Conservation (phyloP, 1,140 invertebrate species). For the Leptopilina boulardi region DNA sequence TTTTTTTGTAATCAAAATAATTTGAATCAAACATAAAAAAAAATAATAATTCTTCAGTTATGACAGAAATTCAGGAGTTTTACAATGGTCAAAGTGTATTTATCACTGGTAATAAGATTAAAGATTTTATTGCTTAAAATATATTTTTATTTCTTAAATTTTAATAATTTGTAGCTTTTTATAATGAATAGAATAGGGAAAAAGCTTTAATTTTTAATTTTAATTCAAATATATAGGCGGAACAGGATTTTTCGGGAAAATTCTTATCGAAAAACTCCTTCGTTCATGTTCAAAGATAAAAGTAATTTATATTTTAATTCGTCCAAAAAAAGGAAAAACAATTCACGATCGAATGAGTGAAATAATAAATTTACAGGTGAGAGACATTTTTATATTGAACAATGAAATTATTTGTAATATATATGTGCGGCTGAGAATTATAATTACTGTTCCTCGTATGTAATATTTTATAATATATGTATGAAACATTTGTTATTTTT, state of each 20-base stretch:
- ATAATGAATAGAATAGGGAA: no score
- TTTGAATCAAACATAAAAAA: no score
- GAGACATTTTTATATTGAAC: neutral
- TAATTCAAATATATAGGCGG: conserved; percentile 38
- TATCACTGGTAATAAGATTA: neutral
- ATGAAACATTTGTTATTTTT: no score
- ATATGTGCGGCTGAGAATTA: no score
- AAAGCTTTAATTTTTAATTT: no score
- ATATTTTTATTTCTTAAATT: no score
- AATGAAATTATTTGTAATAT: no score
- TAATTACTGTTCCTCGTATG: no score
- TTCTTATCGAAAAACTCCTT: conserved; percentile 80
- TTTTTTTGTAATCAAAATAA: no score
- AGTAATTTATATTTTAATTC: conserved; percentile 79
- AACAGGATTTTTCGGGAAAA: conserved; percentile 81
- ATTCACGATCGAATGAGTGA: conserved; percentile 63
- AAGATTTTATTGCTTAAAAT: neutral
- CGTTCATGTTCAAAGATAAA: conserved; percentile 77
- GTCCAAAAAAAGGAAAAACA: conserved; percentile 75
- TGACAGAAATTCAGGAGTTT: neutral
- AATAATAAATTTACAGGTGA: conserved; percentile 53
- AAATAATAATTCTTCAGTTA: neutral
- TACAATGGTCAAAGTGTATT: neutral
- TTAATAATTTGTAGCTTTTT: no score
- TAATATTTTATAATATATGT: no score